Evolutionary conservation across 2,113 vertebrate species (phyloP).

Genomic region (Poecilia latipinna): DNA sequence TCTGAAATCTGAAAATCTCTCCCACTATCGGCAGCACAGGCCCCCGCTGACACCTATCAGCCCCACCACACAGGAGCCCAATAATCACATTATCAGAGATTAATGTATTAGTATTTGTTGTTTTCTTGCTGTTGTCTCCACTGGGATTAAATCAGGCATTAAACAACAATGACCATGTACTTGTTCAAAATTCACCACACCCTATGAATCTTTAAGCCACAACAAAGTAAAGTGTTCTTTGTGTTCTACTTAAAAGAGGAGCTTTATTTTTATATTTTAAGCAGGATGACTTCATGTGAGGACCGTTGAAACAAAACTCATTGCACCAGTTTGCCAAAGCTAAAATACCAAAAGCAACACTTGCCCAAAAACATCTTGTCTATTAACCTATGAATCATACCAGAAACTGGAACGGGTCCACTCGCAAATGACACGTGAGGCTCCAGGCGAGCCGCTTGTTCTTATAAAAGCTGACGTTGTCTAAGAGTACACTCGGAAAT

Average conservation of each 20-base stretch:
- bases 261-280: conserved; percentile 23
- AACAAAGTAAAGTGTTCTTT: conserved; percentile 29
- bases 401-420: conserved; percentile 63
- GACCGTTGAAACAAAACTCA: conserved; percentile 64
- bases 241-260: conserved; percentile 34
- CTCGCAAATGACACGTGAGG: conserved; percentile 65
- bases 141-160: neutral
- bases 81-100: conserved; percentile 18
- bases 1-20: conserved; percentile 60
- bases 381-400: conserved; percentile 79
- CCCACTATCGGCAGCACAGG: conserved; percentile 43
- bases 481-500: conserved; percentile 40
- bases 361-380: conserved; percentile 67
- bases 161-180: neutral
- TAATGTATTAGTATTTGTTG: neutral
- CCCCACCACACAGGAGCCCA: conserved; percentile 29
- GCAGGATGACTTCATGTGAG: conserved; percentile 61
- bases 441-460: conserved; percentile 62
- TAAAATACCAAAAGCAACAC: conserved; percentile 69
- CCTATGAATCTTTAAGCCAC: conserved; percentile 40
- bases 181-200: neutral
- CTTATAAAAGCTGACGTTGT: conserved; percentile 67
- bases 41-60: conserved; percentile 44
- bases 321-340: conserved; percentile 57
- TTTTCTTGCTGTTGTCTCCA: neutral